Conservation (phyloP, 2,797 vertebrate species). For the Champsocephalus gunnari region DNA sequence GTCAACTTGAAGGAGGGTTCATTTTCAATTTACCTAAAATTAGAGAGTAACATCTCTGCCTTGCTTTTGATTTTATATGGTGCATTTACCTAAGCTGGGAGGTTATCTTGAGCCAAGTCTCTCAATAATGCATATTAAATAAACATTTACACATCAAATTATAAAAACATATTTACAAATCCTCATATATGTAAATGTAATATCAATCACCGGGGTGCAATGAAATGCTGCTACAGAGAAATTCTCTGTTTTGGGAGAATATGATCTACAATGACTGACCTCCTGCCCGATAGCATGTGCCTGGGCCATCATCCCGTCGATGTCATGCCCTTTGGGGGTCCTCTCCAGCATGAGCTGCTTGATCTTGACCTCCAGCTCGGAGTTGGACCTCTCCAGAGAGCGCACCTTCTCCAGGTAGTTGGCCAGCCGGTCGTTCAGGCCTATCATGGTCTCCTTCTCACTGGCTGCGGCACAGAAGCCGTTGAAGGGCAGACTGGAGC, state of each 20-base stretch:
- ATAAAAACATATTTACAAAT: too few relatives aligned
- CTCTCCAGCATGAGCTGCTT: conserved; percentile 84
- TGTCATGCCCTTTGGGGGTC: conserved; percentile 80
- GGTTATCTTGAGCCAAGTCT: not conserved
- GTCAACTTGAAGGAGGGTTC: too few relatives aligned
- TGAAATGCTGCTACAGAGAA: not conserved
- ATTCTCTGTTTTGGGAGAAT: not conserved
- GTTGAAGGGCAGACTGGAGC: conserved; percentile 72
- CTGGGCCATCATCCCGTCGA: conserved; percentile 84
- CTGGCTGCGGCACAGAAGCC: conserved; percentile 62
- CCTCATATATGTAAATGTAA: too few relatives aligned
- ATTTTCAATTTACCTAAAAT: too few relatives aligned
- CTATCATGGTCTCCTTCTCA: conserved; percentile 87
- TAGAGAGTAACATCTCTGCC: not conserved
- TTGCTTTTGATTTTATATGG: not conserved
- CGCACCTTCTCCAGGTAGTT: conserved; percentile 87
- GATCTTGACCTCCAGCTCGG: conserved; percentile 86
- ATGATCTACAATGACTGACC: conserved; percentile 70
- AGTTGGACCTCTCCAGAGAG: conserved; percentile 84
- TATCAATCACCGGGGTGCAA: not conserved
- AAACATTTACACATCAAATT: not conserved
- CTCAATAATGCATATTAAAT: not conserved
- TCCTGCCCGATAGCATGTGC: conserved; percentile 84
- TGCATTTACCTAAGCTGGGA: too few relatives aligned
- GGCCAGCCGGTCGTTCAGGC: conserved; percentile 85